phyloP scores from a whole-genome alignment of 2,113 vertebrate species.

The Ia io region DNA sequence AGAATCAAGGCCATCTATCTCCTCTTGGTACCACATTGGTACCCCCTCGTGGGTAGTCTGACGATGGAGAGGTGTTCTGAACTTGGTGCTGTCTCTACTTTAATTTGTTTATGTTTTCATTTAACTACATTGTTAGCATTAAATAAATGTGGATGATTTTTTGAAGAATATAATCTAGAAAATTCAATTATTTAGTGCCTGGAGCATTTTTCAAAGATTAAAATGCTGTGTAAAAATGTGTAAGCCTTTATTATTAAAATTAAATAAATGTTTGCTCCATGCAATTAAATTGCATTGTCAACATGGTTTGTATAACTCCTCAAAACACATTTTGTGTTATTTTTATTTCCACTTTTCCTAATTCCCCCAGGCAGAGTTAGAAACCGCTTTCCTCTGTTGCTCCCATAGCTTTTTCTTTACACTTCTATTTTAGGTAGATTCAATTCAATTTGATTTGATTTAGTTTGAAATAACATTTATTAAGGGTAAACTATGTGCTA shows the following conservation, averaged over 20 bases:
- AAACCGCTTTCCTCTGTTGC: not conserved
- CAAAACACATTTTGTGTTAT: slow-evolving; percentile 20
- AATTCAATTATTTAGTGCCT: slow-evolving; percentile 73
- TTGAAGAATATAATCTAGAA: slow-evolving; percentile 62
- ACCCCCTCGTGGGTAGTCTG: not conserved
- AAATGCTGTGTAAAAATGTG: slow-evolving; percentile 53
- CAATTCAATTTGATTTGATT: slow-evolving; percentile 34
- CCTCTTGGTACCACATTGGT: not conserved
- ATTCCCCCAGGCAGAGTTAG: slow-evolving; percentile 25
- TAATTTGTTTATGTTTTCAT: slow-evolving; percentile 55
- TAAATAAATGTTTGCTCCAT: slow-evolving; percentile 60
- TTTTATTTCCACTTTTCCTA: slow-evolving; percentile 15
- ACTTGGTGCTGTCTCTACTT: not conserved
- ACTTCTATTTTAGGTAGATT: not conserved
- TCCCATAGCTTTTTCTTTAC: not conserved
- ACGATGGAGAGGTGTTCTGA: not conserved
- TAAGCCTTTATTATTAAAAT: slow-evolving; percentile 71
- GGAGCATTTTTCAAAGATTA: slow-evolving; percentile 67
- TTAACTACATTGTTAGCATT: slow-evolving; percentile 47
- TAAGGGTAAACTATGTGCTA: slow-evolving; percentile 27
- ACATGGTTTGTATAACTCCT: slow-evolving; percentile 4
- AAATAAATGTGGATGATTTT: slow-evolving; percentile 61
- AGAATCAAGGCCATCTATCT: not conserved
- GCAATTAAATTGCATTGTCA: slow-evolving; percentile 50
- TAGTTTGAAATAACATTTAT: slow-evolving; percentile 38